Base-by-base conservation (phyloP, 2,797 vertebrate genomes). In the Florisuga fusca region DNA sequence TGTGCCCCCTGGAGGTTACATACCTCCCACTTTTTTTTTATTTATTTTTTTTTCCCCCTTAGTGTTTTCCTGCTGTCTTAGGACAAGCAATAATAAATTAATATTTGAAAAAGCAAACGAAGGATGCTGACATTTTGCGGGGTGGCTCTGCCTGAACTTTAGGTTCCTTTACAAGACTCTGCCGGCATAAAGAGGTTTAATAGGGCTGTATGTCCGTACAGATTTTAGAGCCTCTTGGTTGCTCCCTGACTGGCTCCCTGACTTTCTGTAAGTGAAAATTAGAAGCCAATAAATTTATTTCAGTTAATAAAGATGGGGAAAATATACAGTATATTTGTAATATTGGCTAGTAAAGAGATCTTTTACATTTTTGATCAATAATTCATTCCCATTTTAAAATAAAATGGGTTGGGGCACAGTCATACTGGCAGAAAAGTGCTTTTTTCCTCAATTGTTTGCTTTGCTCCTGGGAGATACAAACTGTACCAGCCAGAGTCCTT, bases 1-100 rank as follows among this genome's bases (percentile, higher is more conserved):
- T 71, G 53, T 95, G 94, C 92, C 93, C 91, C 92, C 94, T 97
- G 94, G 76, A 95, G 94, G 94, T 92, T 82, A 91, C 89, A 94
- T 41, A 79, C 63, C 73, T 91, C 48, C 27, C 26, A 75, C 58
- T 29, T 71, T 57, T 19, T 9, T 25, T 38, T 66, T 59, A n/a
- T n/a, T n/a, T n/a, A n/a, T n/a, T 15, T 6, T 25, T 45, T 66
- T n/a, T 17, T 19, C 14, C 1, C 1, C 21, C 50, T 45, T n/a
- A 38, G 2, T 12, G 19, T 19, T 89, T 77, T 87, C 29, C 64
- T 68, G 58, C 5, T 9, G 14, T 61, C 64, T 69, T 92, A 83
- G 66, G 54, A 48, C 54, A 64, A 80, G 46, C 23, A 45, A 10
- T 34, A 73, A n/a, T 12, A 50, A 80, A 75, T 48, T 45, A 61